A percentile compares a stretch with the other conserved stretches of the same genome.
phyloP scores from a whole-genome alignment of 2,888 invertebrate species.

The Polydrusus tereticollis region DNA sequence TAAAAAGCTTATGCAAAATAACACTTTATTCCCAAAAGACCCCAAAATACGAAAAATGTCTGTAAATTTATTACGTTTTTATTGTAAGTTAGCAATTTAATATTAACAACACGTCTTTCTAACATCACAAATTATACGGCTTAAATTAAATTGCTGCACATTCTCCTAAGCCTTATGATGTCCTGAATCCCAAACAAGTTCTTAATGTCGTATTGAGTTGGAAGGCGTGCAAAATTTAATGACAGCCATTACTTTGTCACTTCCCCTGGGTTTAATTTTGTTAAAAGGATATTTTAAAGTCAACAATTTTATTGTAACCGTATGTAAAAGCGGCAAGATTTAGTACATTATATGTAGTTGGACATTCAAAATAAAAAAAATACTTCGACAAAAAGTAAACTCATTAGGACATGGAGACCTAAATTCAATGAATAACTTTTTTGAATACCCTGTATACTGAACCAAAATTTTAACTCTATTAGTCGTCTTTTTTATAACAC shows the following conservation, averaged over 20 bases:
- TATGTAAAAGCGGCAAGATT: not conserved
- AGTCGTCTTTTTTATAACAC: too few species aligned
- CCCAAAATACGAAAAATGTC: not conserved
- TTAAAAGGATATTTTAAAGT: slow-evolving; percentile 27
- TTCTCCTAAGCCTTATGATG: slow-evolving; percentile 35
- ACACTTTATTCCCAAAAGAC: not conserved
- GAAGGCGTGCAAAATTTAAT: slow-evolving; percentile 34
- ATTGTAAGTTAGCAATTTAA: not conserved
- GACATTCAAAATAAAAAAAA: too few species aligned
- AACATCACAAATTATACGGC: slow-evolving; percentile 28
- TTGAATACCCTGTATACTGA: too few species aligned
- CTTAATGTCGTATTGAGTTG: slow-evolving; percentile 35
- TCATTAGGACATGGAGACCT: too few species aligned
- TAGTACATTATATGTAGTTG: not conserved
- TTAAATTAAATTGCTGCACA: slow-evolving; percentile 39
- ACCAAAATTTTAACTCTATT: too few species aligned
- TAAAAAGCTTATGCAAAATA: not conserved
- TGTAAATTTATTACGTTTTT: not conserved
- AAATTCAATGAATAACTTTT: too few species aligned
- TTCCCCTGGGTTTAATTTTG: slow-evolving; percentile 25
- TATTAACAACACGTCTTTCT: slow-evolving; percentile 24
- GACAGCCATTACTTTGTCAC: slow-evolving; percentile 33
- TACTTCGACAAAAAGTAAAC: too few species aligned
- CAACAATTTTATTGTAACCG: slow-evolving; percentile 17
- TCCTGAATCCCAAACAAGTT: slow-evolving; percentile 34